A percentile compares a stretch with the other conserved stretches of the same genome.
Evolutionary conservation across 2,888 invertebrate genomes (phyloP).

Genomic region (Entomobrya proxima): DNA sequence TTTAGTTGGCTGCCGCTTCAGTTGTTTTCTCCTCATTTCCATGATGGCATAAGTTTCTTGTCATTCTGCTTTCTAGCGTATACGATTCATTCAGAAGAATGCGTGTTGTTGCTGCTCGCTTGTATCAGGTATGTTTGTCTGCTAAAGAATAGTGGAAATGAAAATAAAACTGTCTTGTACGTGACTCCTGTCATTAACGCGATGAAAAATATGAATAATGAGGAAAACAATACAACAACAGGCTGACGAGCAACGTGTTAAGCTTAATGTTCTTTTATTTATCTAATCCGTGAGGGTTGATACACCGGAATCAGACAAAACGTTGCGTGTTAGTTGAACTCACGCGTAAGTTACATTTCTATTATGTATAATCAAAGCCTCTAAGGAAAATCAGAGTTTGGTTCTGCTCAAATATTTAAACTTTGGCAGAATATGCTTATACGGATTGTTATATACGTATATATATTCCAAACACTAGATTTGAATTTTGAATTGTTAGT

Average conservation of each 20-base stretch:
- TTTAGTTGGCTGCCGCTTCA: constrained; percentile 22
- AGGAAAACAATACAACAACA: constrained; percentile 17
- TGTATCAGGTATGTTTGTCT: neutral
- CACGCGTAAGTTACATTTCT: no score
- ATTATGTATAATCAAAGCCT: no score
- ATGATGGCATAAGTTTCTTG: neutral
- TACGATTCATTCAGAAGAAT: neutral
- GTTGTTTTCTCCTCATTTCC: constrained; percentile 24
- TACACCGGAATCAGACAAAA: no score
- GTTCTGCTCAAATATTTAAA: no score
- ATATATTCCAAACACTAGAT: no score
- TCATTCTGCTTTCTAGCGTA: neutral
- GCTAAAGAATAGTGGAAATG: constrained; percentile 22
- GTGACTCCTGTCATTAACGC: constrained; percentile 60
- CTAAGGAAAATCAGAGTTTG: no score
- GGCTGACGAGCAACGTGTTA: constrained; percentile 35
- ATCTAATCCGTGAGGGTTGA: neutral
- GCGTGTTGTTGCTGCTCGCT: neutral
- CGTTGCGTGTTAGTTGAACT: no score
- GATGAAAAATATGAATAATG: constrained; percentile 33
- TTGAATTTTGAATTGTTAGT: no score
- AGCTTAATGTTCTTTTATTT: neutral
- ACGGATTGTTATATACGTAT: no score
- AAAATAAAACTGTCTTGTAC: constrained; percentile 41
- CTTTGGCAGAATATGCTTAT: no score